Percentiles rank a stretch among this genome's conserved stretches.
These are phyloP conservation scores for Sisyra terminalis DNA, from an alignment of 2,888 invertebrate species.

Conservation along the genomic window DNA sequence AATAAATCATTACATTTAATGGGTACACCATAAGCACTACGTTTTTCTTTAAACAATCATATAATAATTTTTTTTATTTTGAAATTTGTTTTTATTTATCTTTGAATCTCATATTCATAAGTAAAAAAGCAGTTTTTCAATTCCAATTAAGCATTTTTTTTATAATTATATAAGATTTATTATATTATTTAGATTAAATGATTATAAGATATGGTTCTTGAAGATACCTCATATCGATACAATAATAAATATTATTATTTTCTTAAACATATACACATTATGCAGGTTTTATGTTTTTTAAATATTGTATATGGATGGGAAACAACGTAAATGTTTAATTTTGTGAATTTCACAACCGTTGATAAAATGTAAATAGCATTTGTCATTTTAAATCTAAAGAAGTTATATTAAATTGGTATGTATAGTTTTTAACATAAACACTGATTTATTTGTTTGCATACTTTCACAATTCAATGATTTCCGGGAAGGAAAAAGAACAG, in stretches of 20 bases:
- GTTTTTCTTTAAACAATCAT: slow-evolving; percentile 1
- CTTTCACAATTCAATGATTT: no score
- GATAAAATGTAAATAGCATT: no score
- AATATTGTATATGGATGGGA: background rate
- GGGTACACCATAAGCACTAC: background rate
- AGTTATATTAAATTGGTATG: no score
- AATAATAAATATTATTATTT: slow-evolving; percentile 1
- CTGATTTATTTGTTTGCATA: no score
- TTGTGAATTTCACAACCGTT: no score
- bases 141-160: slow-evolving; percentile 28
- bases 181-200: slow-evolving; percentile 7
- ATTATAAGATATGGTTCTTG: slow-evolving; percentile 8
- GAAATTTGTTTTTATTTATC: slow-evolving; percentile 13
- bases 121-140: slow-evolving; percentile 30
- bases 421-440: no score
- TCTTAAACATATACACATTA: background rate
- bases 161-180: slow-evolving; percentile 2
- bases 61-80: slow-evolving; percentile 12
- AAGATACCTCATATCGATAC: slow-evolving; percentile 3
- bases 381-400: no score
- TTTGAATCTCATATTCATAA: slow-evolving; percentile 16
- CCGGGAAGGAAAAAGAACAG: no score
- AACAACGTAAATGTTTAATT: background rate
- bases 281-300: background rate
- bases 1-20: slow-evolving; percentile 1